Conservation (phyloP, 2,797 vertebrate species). For the Hipposideros larvatus region DNA sequence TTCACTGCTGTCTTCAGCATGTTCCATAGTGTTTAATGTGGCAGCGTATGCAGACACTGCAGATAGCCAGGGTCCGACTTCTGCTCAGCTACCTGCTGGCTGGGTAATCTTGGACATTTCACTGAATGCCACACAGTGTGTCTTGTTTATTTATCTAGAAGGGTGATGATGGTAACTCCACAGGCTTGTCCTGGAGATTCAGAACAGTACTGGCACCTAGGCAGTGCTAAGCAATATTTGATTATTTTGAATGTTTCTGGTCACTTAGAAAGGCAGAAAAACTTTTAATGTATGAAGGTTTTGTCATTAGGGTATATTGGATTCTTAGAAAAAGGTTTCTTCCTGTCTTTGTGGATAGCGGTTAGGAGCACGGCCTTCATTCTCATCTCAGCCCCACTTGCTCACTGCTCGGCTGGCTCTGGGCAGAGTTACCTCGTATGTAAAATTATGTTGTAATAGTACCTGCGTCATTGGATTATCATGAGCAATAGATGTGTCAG, state of each 20-base stretch:
- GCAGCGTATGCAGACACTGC: not conserved
- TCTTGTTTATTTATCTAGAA: not conserved
- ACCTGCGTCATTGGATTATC: not conserved
- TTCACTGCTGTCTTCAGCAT: not conserved
- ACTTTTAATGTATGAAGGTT: not conserved
- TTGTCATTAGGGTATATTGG: not conserved
- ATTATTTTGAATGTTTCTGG: constrained; percentile 13
- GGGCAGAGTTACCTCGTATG: not conserved
- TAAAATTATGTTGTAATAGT: not conserved
- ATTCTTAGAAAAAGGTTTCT: not conserved
- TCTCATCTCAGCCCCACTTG: not conserved
- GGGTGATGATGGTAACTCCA: not conserved
- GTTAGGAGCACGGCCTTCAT: not conserved
- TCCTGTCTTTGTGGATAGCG: not conserved
- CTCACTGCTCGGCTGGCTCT: not conserved
- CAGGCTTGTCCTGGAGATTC: not conserved
- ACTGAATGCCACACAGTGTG: not conserved
- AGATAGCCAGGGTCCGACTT: not conserved
- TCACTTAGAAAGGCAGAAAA: constrained; percentile 33
- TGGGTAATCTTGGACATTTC: too few relatives aligned
- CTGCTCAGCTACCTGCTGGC: not conserved
- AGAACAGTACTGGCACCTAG: not conserved
- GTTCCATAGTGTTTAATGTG: not conserved
- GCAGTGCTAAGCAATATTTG: not conserved
- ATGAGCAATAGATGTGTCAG: not conserved